Base-by-base conservation (phyloP, 1,140 invertebrate genomes). In the Neodiprion lecontei region DNA sequence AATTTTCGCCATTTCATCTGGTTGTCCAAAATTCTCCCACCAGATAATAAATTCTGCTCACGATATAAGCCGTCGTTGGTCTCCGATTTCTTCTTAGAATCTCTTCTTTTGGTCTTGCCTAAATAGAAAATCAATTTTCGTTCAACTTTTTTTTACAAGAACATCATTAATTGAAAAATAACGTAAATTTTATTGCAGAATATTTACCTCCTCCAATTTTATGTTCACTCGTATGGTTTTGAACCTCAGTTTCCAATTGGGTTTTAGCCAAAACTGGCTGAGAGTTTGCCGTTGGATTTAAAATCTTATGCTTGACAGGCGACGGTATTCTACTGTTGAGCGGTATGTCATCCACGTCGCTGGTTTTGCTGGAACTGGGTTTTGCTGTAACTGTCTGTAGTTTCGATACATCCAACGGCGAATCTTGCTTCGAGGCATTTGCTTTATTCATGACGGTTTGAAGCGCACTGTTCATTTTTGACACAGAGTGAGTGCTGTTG, bases 81-180 rank as follows among this genome's bases (percentile, higher is more conserved):
- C 74, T 89, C 89, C 7, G 83, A 78, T 78, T 91, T 91, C 77
- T 89, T 90, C 82, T 89, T 89, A 69, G 88, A 88, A 80, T 89
- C 89, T 82, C 88, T 87, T 87, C 89, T 89, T 76, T 90, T 90
- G 69, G 87, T 89, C 83, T 89, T 89, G 17, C 87, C 87, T 88
- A 67, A 3, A 79, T 81, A 73, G 79, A 73, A 50, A 75, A 75
- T 7, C 67, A 68, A 9, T 67, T 14, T 14, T 61, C 70, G 12
- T 67, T 67, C 1, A 53, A 21, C 10, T 66, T 65, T 69, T 21
- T 49, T 40, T 40, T 3, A 40, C 1, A 40, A 40, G 5, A 5
- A 40, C 1, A 40, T 40, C 2, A 40, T 40, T 40, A 40, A 40
- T 40, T 40, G 1, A 40, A 40, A 40, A 40, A 40, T 40, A 61